These are phyloP conservation scores for Hydroisotoma schaefferi DNA, from an alignment of 2,888 invertebrate species.

Conservation along the genomic window DNA sequence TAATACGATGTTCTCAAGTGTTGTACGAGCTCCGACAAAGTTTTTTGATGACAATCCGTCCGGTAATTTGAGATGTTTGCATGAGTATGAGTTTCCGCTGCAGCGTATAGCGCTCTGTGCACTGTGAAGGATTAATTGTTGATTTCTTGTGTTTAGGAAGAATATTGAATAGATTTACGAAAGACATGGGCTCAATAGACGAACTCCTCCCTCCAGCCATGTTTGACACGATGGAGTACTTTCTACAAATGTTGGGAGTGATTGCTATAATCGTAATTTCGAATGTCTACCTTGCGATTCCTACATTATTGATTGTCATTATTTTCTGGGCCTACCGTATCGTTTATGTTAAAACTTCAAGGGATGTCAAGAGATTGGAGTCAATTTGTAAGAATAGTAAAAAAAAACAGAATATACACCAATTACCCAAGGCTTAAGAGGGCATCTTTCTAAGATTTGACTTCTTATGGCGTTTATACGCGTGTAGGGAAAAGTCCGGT, in stretches of 20 bases:
- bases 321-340: slow-evolving; percentile 19
- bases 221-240: slow-evolving; percentile 21
- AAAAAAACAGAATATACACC: neutral
- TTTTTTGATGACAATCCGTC: slow-evolving; percentile 45
- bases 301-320: slow-evolving; percentile 23
- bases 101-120: neutral
- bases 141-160: slow-evolving; percentile 17
- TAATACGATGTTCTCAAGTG: slow-evolving; percentile 54
- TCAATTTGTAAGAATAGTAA: slow-evolving; percentile 20
- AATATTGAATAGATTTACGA: slow-evolving; percentile 36
- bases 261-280: slow-evolving; percentile 22
- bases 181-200: slow-evolving; percentile 31
- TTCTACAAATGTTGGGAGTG: slow-evolving; percentile 29
- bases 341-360: slow-evolving; percentile 29
- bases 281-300: slow-evolving; percentile 31
- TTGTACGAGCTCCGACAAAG: slow-evolving; percentile 54
- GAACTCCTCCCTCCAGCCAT: slow-evolving; percentile 29
- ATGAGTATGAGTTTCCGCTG: too few species aligned
- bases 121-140: neutral
- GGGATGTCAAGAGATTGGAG: slow-evolving; percentile 36
- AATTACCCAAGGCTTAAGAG: too few species aligned
- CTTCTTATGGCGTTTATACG: neutral
- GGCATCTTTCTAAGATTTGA: neutral
- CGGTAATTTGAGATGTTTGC: slow-evolving; percentile 25
- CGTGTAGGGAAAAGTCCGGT: slow-evolving; percentile 73